Conservation (phyloP, 1,140 invertebrate genomes). For the Pogonomyrmex californicus region DNA sequence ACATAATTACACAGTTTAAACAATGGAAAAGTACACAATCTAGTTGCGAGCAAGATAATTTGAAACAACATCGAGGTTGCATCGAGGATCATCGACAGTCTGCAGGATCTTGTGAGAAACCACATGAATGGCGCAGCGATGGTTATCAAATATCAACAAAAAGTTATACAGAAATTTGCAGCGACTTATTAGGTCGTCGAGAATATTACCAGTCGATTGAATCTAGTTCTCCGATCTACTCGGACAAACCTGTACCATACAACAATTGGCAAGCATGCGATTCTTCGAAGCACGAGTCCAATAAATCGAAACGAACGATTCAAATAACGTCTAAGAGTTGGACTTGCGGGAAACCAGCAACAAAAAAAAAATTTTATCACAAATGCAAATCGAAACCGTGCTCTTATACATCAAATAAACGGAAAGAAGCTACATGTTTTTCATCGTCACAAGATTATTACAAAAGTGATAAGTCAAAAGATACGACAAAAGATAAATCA, state of each 20-base stretch:
- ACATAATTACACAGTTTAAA: neutral
- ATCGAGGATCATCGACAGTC: conserved; percentile 29
- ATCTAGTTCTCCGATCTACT: conserved; percentile 7
- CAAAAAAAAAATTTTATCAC: conserved; percentile 6
- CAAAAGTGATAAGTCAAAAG: neutral
- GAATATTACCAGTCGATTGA: conserved; percentile 31
- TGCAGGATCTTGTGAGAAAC: neutral
- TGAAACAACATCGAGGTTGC: neutral
- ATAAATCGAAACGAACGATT: neutral
- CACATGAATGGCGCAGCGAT: neutral
- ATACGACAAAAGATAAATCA: neutral
- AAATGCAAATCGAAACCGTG: neutral
- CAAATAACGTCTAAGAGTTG: neutral
- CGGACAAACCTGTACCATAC: conserved; percentile 21
- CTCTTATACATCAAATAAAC: neutral
- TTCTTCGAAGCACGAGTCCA: neutral
- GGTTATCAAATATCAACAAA: neutral
- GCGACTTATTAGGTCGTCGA: conserved; percentile 2
- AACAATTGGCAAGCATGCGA: conserved; percentile 24
- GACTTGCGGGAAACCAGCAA: conserved; percentile 1
- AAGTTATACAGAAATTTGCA: neutral
- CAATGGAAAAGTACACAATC: neutral
- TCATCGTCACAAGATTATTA: neutral
- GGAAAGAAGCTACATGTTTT: neutral
- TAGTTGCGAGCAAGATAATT: neutral